A percentile compares a stretch with the other conserved stretches of the same genome.
These are phyloP conservation scores for Rhagium mordax DNA, from an alignment of 2,888 invertebrate genomes.

Conservation along the genomic window DNA sequence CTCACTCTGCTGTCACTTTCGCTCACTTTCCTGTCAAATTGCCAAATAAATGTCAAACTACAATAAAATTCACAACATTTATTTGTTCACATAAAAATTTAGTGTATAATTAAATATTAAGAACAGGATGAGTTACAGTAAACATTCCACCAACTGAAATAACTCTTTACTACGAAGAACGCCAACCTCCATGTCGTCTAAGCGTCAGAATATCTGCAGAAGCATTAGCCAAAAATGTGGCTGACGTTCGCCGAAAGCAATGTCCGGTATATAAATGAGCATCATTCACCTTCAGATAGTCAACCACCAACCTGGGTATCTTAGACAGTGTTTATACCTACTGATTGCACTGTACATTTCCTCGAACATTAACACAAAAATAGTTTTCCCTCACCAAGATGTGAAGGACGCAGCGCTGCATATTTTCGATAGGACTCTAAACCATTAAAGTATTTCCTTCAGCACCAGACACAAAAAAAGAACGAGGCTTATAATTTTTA, in stretches of 20 bases:
- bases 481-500: conserved; percentile 13
- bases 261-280: conserved; percentile 6
- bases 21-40: background rate
- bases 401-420: background rate
- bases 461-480: conserved; percentile 12
- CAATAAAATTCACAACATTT: too few species aligned
- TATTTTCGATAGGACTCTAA: conserved; percentile 18
- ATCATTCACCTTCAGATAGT: conserved; percentile 6
- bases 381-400: conserved; percentile 11
- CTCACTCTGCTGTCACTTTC: too few species aligned
- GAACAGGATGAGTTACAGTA: too few species aligned
- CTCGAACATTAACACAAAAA: conserved; percentile 4
- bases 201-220: too few species aligned
- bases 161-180: too few species aligned
- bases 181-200: too few species aligned
- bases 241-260: conserved; percentile 8
- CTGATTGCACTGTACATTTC: conserved; percentile 4
- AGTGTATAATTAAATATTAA: too few species aligned
- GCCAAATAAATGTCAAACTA: too few species aligned
- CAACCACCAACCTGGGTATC: background rate
- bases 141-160: background rate
- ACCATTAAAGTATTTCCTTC: conserved; percentile 5
- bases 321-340: background rate
- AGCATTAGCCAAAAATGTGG: conserved; percentile 1
- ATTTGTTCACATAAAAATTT: too few species aligned